These are phyloP conservation scores for Parapristionchus giblindavisi DNA, from an alignment of 2,888 invertebrate species.

Conservation along the genomic window DNA sequence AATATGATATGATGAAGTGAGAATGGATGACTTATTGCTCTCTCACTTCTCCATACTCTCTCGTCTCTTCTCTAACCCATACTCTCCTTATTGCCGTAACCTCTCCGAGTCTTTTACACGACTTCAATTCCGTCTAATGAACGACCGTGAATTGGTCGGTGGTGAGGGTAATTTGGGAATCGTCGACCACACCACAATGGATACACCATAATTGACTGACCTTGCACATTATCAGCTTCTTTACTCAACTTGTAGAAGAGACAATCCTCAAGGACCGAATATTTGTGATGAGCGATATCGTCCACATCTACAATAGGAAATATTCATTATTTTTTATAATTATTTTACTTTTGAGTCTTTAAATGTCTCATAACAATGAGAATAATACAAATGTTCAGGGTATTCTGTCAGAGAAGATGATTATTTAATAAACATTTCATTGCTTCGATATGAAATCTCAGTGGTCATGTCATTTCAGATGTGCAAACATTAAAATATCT, in stretches of 20 bases:
- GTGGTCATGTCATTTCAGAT: too few relatives aligned
- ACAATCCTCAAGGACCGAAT: constrained; percentile 62
- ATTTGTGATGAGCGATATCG: constrained; percentile 63
- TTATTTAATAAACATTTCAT: too few relatives aligned
- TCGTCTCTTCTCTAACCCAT: background rate
- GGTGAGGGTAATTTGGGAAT: background rate
- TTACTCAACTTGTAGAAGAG: constrained; percentile 62
- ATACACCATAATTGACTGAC: constrained; percentile 39
- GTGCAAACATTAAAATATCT: too few relatives aligned
- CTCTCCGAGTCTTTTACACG: background rate
- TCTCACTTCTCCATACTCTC: constrained; percentile 1
- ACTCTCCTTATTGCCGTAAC: background rate
- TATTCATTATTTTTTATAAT: background rate
- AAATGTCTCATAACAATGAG: background rate
- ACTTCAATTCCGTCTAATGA: background rate
- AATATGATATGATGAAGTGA: constrained; percentile 10
- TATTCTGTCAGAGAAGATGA: too few relatives aligned
- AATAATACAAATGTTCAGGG: background rate
- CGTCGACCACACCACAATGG: too few relatives aligned
- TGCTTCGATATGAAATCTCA: too few relatives aligned
- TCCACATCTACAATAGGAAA: constrained; percentile 54
- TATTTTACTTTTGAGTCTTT: background rate
- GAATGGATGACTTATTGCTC: constrained; percentile 19
- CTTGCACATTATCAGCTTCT: constrained; percentile 60
- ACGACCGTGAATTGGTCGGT: background rate